Evolutionary conservation across 2,797 vertebrate species (phyloP), one percentile per base, ranked within the genome.

Genomic region (Pygocentrus nattereri): DNA sequence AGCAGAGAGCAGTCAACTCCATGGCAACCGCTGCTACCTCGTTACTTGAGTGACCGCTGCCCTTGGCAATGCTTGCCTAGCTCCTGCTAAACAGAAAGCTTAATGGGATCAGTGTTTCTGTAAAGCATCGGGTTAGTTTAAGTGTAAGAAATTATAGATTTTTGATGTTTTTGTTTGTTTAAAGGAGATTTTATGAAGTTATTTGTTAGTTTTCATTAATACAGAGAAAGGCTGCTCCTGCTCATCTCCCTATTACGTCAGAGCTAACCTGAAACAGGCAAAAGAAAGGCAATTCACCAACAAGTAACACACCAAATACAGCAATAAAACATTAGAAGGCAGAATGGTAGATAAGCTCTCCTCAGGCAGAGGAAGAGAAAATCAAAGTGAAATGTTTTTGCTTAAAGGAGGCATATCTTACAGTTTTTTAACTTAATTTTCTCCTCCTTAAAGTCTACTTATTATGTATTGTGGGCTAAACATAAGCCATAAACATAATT

Each of bases 191-290:
- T 27, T 19, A 38, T 54, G 54, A 50, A 44, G 69, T 85, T 83
- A 86, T 70, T 76, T 31, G 49, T 84, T 82, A 88, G 79, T 84
- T 79, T 80, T 62, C 59, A 71, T 82, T 82, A 84, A 65, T 65
- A 74, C 38, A 74, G 59, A 82, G 21, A 81, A 78, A 38, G 30
- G 18, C 31, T 59, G 49, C n/a, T 72, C 70, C 62, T 82, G 76
- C 76, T 79, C 72, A 15, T 74, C 15, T 79, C 19, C 69, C 78
- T 88, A 87, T 49, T 70, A 87, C 69, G 81, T 84, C 82, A 88
- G 83, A 87, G 86, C 90, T 89, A 88, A 94, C 93, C 94, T 95
- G 90, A 75, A 94, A 89, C 82, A 91, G 91, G 86, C 86, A 92
- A 87, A 94, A 91, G 67, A 93, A 91, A 74, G 44, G 79, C 64